Base-by-base conservation (phyloP, 2,113 vertebrate species). In the Planiliza haematocheilus region DNA sequence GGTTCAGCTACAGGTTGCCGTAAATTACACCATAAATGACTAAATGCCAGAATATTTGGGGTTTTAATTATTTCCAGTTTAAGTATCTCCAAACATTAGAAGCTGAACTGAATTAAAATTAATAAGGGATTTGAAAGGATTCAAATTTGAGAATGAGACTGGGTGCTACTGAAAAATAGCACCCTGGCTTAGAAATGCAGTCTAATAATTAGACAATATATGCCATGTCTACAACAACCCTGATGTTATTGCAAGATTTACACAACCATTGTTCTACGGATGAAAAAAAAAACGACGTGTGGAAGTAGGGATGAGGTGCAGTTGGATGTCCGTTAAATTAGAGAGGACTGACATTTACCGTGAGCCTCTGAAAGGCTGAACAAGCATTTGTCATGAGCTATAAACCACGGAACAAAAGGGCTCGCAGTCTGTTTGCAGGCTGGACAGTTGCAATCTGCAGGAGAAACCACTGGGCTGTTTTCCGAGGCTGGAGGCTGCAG, bases 331-430 rank as follows among this genome's bases (percentile, higher is more conserved):
- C 58, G 34, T 38, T 56, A 61, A 70, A 70, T 42, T 42, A 43
- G 76, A 65, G 39, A 10, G 14, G 36, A 41, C 7, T 71, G 81
- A 83, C 84, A 85, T 85, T 90, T 81, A 85, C 77, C 79, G 67
- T 37, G 18, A 71, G 64, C 61, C 57, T 49, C 60, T 53, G 45
- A 75, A 75, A 67, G 66, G 81, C 81, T 81, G 66, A 81, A 74
- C 79, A 71, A 83, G 72, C 77, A 39, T 65, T 81, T 59, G 39
- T 72, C 50, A 61, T 42, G 70, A 78, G 72, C 79, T 18, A 77
- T 86, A 86, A 86, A 81, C 64, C 50, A 2, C 71, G 46, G 52
- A 49, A 69, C 68, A 46, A 86, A 75, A 60, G 16, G 48, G n/a
- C 30, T 65, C 8, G 1, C 59, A 68, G 41, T 70, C 78, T 61